phyloP scores from a whole-genome alignment of 2,113 vertebrate genomes.

The Lutjanus erythropterus region DNA sequence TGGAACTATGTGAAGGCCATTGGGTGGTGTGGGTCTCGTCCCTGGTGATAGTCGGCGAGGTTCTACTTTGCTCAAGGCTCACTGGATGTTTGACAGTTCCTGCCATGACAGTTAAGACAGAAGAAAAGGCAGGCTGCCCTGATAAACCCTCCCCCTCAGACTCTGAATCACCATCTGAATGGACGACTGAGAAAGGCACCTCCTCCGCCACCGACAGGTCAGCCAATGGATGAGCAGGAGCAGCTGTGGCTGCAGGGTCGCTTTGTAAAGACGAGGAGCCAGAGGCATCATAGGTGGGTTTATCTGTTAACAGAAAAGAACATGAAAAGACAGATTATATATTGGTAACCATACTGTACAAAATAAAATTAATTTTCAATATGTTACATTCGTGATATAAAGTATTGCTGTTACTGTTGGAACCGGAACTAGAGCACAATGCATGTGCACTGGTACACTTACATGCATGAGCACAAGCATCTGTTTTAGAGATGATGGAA shows the following conservation, averaged over 20 bases:
- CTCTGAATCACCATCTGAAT: slow-evolving; percentile 67
- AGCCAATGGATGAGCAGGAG: slow-evolving; percentile 59
- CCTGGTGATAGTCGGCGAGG: slow-evolving; percentile 82
- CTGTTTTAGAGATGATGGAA: too few species aligned
- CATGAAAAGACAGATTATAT: too few species aligned
- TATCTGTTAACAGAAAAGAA: slow-evolving; percentile 78
- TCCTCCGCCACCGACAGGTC: slow-evolving; percentile 68
- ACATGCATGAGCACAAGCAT: too few species aligned
- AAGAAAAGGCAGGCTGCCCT: slow-evolving; percentile 81
- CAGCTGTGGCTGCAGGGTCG: slow-evolving; percentile 59
- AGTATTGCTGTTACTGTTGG: too few species aligned
- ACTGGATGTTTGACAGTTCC: slow-evolving; percentile 77
- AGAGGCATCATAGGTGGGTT: slow-evolving; percentile 80
- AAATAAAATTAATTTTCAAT: too few species aligned
- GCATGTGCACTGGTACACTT: too few species aligned
- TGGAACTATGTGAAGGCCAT: slow-evolving; percentile 83
- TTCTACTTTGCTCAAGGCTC: slow-evolving; percentile 81
- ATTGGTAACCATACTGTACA: too few species aligned
- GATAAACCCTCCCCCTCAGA: slow-evolving; percentile 70
- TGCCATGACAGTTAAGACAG: slow-evolving; percentile 81
- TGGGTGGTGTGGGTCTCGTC: slow-evolving; percentile 85
- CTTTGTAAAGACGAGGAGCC: slow-evolving; percentile 74
- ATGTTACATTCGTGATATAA: too few species aligned
- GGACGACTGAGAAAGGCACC: slow-evolving; percentile 71
- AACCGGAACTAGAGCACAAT: too few species aligned